phyloP scores from a whole-genome alignment of 53 echinoderm and acorn worm genomes.

The Echinometra lucunter region DNA sequence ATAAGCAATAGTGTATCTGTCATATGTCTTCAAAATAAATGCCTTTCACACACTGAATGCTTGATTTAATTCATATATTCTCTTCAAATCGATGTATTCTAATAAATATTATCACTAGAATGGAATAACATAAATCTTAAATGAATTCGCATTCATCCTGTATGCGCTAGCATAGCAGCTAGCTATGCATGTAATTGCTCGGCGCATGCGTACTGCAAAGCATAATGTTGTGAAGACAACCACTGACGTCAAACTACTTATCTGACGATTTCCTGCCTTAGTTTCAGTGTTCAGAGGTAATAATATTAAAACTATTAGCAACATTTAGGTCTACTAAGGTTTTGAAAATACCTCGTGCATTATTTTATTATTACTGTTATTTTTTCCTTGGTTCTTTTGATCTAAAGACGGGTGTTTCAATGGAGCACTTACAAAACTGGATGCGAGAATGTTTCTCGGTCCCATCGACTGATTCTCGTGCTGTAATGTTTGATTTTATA shows the following conservation, averaged over 20 bases:
- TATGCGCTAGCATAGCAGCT: neutral
- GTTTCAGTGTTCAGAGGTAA: neutral
- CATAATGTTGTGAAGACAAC: conserved; percentile 56
- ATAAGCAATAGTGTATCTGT: neutral
- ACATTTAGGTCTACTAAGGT: neutral
- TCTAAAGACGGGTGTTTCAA: too few relatives aligned
- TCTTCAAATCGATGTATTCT: neutral
- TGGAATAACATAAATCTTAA: neutral
- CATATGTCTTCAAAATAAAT: neutral
- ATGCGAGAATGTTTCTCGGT: neutral
- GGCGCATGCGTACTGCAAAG: conserved; percentile 51
- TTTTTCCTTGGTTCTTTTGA: neutral
- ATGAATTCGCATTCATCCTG: neutral
- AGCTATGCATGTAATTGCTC: too few relatives aligned
- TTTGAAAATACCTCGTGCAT: neutral
- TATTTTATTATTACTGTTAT: neutral
- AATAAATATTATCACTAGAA: neutral
- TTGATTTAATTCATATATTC: neutral
- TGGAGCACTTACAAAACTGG: neutral
- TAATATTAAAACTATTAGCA: neutral
- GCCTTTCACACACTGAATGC: neutral
- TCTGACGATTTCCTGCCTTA: neutral
- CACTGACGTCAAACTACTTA: conserved; percentile 2
- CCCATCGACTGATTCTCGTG: conserved; percentile 6
- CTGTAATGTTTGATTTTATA: neutral